Evolutionary conservation across 2,113 vertebrate genomes (phyloP).

Genomic region (Pitta sordida): DNA sequence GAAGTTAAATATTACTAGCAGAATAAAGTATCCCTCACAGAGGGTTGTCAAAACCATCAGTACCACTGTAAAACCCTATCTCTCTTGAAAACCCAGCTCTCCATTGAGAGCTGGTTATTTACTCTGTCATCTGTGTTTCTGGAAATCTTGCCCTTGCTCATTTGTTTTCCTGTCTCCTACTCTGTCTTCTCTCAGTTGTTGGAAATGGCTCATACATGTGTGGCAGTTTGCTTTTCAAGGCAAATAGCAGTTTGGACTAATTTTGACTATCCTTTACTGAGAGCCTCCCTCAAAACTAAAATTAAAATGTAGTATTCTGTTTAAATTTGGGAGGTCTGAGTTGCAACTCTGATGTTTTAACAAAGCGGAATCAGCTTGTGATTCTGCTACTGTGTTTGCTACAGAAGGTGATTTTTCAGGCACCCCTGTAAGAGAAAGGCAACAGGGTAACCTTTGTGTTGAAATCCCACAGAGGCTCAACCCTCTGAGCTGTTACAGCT

Average conservation of each 20-base stretch:
- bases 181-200: not conserved
- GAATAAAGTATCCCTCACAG: not conserved
- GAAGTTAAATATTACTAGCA: not conserved
- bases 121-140: not conserved
- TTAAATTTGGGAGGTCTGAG: slow-evolving; percentile 48
- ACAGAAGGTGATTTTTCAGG: slow-evolving; percentile 68
- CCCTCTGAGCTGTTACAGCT: slow-evolving; percentile 63
- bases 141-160: not conserved
- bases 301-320: slow-evolving; percentile 46
- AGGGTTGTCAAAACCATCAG: not conserved
- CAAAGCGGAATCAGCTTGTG: not conserved
- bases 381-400: slow-evolving; percentile 2
- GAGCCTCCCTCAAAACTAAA: slow-evolving; percentile 10
- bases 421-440: slow-evolving; percentile 70
- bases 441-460: slow-evolving; percentile 65
- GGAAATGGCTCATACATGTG: slow-evolving; percentile 32
- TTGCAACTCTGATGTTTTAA: not conserved
- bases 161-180: not conserved
- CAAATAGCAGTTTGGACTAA: not conserved
- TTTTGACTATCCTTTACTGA: slow-evolving; percentile 22
- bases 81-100: not conserved
- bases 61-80: not conserved
- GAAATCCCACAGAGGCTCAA: slow-evolving; percentile 59
- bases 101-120: not conserved
- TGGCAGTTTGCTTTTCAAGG: slow-evolving; percentile 51